Base-by-base conservation (phyloP, 2,113 vertebrate species). In the Monopterus albus region DNA sequence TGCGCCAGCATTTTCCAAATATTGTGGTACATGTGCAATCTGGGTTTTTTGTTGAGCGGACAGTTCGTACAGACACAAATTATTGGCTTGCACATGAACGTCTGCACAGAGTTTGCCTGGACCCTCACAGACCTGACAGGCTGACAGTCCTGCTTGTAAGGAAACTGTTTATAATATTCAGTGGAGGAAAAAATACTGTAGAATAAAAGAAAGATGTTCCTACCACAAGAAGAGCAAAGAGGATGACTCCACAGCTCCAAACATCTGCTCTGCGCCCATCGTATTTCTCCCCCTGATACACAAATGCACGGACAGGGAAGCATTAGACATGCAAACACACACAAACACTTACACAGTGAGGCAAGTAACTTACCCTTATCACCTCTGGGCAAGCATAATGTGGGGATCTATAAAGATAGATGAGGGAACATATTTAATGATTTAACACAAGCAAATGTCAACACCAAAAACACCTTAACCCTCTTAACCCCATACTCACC, bases 361-460 rank as follows among this genome's bases (percentile, higher is more conserved):
- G 3, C 17, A 46, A 6, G 5, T 8, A 38, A 79, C 95, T 92
- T 84, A 97, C 95, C 93, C 96, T 92, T 72, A 97, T 97, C 81
- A 97, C 96, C 81, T 97, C 96, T 33, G 96, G 95, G 76, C 96
- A 97, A 13, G 96, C 96, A 50, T 97, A 97, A 88, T 97, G 96
- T 62, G 96, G 96, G 39, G 96, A 97, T 74, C 93, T 94, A 75
- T 31, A 77, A 75, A 56, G 40, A 65, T 26, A 67, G 2, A 45
- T 31, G 53, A 23, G 46, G 11, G 20, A 15, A 25, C 17, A 36
- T 35, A 56, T 52, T 17, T 23, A 56, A 47, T 12, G 1, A 51
- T 31, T 31, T 15, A 29, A 40, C 56, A n/a, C n/a, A n/a, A n/a
- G n/a, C n/a, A n/a, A n/a, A n/a, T n/a, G n/a, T 49, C 14, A 49